Evolutionary conservation across 2,797 vertebrate species (phyloP), one percentile per base, ranked within the genome.

Genomic region (Hoplostethus atlanticus): DNA sequence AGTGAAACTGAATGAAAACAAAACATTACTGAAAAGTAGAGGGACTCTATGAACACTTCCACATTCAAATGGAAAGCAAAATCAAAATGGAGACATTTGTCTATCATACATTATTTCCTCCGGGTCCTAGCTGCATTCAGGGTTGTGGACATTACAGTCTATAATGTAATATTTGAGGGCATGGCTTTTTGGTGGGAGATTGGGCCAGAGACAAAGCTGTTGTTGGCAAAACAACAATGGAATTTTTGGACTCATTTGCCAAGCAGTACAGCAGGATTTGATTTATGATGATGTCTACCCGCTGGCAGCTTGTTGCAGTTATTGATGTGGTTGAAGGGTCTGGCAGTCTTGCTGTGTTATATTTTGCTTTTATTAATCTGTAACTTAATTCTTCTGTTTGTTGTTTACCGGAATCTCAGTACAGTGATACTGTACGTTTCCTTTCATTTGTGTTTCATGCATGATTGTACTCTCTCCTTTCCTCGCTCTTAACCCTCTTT

Each of bases 271-370:
- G 87, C 88, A 84, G 84, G 87, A 89, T 94, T 87, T 90, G 91
- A 92, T 94, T 92, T 90, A 88, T 84, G 79, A 87, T 90, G 87
- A 91, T 88, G 89, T 94, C 81, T 91, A 90, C 83, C 81, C 88
- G 70, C 82, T 84, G 79, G 87, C 88, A 91, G 88, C 92, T 93
- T 93, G 91, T 93, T 91, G 89, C 91, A 92, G 93, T 94, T 94
- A 93, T 84, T 64, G 68, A 89, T 89, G 64, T 84, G 78, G 74
- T 88, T 81, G 76, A 81, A 84, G 77, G 62, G 79, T 87, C 58
- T 80, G 65, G 74, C 70, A 51, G 72, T 67, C 47, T 40, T 53
- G 59, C 54, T 15, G 65, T 64, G 66, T 76, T 83, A 68, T 68
- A 75, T 82, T 82, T 73, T 80, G 57, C 70, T 80, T 86, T 83